Percentiles rank a stretch among this genome's conserved stretches.
These are phyloP conservation scores for Chironomus striatipennis DNA, from an alignment of 1,140 invertebrate species.

Conservation along the genomic window DNA sequence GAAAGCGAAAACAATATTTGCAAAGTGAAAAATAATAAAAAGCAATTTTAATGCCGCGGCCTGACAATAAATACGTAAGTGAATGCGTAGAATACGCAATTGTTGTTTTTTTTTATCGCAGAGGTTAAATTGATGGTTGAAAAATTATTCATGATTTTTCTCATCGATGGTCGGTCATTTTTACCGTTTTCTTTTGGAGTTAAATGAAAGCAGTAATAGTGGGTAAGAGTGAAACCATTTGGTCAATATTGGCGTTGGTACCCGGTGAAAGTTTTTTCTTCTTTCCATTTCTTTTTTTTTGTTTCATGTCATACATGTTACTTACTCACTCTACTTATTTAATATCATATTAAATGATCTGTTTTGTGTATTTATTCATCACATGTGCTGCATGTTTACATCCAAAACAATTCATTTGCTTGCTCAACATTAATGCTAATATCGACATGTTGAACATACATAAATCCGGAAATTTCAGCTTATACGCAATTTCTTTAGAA, in stretches of 20 bases:
- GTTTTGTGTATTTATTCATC: not conserved
- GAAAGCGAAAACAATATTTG: no score
- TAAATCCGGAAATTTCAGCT: not conserved
- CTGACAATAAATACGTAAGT: not conserved
- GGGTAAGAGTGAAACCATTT: not conserved
- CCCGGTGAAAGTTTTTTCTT: not conserved
- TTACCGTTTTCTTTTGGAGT: not conserved
- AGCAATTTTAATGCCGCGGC: no score
- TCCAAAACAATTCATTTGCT: not conserved
- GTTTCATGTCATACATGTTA: slow-evolving; percentile 8
- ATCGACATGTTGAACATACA: not conserved
- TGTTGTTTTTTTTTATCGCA: not conserved
- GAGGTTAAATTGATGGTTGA: not conserved
- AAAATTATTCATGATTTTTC: not conserved
- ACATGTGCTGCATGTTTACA: not conserved
- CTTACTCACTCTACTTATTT: slow-evolving; percentile 13
- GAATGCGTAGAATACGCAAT: not conserved
- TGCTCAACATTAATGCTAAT: not conserved
- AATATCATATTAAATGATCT: slow-evolving; percentile 10
- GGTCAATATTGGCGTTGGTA: not conserved
- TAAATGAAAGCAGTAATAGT: not conserved
- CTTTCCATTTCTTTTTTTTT: not conserved
- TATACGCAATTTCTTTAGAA: not conserved
- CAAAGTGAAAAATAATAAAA: no score
- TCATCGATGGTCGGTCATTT: not conserved